phyloP scores from a whole-genome alignment of 2,797 vertebrate genomes.

The Triplophysa yarkandensis region DNA sequence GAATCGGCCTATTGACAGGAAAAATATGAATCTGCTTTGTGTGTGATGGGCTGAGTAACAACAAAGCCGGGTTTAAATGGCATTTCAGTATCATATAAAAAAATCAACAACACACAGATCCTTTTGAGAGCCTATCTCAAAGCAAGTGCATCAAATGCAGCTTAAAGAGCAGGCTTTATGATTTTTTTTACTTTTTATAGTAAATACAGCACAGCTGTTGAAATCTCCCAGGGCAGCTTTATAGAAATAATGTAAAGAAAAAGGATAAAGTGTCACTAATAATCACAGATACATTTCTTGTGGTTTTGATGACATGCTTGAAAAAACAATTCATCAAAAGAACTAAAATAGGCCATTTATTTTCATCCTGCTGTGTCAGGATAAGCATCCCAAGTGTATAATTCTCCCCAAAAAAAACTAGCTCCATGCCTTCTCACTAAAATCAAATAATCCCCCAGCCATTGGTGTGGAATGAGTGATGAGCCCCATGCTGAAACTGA shows the following conservation, averaged over 20 bases:
- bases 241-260: neutral
- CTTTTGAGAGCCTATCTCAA: constrained; percentile 27
- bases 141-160: constrained; percentile 16
- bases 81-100: constrained; percentile 40
- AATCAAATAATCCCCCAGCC: constrained; percentile 70
- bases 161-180: constrained; percentile 23
- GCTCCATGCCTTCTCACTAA: constrained; percentile 33
- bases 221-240: neutral
- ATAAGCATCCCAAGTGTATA: neutral
- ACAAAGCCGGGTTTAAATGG: constrained; percentile 21
- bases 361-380: neutral
- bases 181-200: constrained; percentile 21
- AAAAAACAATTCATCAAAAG: neutral
- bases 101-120: constrained; percentile 18
- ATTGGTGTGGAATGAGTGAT: constrained; percentile 65
- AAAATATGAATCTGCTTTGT: constrained; percentile 28
- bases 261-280: neutral
- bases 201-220: constrained; percentile 3
- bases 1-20: constrained; percentile 33
- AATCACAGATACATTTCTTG: neutral
- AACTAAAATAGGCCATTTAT: constrained; percentile 2
- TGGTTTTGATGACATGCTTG: neutral
- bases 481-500: constrained; percentile 70
- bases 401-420: constrained; percentile 2
- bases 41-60: neutral